Base-by-base conservation (phyloP, 2,797 vertebrate species). In the Ambastaia sidthimunki region DNA sequence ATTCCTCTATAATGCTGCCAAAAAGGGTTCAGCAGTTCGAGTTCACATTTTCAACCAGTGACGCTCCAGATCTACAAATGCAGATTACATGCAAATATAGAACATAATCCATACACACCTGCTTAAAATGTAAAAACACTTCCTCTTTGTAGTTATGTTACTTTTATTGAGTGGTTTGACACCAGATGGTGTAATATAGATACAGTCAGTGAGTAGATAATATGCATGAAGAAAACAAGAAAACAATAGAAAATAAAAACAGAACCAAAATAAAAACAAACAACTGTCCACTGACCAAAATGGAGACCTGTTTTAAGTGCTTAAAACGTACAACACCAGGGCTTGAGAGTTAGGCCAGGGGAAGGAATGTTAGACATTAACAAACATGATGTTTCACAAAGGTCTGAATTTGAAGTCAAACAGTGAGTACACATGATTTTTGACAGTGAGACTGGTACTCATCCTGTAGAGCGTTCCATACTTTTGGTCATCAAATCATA, bases 111-210 rank as follows among this genome's bases (percentile, higher is more conserved):
- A 85, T 74, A 84, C 79, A 83, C 71, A 86, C 72, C 82, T 86
- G 90, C 92, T 93, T 91, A 90, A 90, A 94, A 94, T 94, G 96
- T 96, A 96, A 96, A 96, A 96, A 96, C 92, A 94, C 92, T 89
- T 74, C 93, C 90, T 93, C 87, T 84, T 85, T 79, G 93, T 93
- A 93, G 93, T 93, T 91, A 94, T 93, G 93, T 93, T 95, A 96
- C 91, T 96, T 96, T 96, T 96, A 97, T 97, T 96, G 94, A 95
- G 95, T 95, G 95, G 95, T 94, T 84, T 94, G 93, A 93, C 95
- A 93, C 93, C 92, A 83, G 94, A 93, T 94, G 95, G 93, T 94
- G 90, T 90, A 91, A 91, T 94, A 95, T 94, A 94, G 94, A 92
- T 94, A 95, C 94, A 96, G 95, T 92, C 90, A 94, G 94, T 95